Evolutionary conservation across 2,888 invertebrate genomes (phyloP).

Genomic region (Melieria omissa): DNA sequence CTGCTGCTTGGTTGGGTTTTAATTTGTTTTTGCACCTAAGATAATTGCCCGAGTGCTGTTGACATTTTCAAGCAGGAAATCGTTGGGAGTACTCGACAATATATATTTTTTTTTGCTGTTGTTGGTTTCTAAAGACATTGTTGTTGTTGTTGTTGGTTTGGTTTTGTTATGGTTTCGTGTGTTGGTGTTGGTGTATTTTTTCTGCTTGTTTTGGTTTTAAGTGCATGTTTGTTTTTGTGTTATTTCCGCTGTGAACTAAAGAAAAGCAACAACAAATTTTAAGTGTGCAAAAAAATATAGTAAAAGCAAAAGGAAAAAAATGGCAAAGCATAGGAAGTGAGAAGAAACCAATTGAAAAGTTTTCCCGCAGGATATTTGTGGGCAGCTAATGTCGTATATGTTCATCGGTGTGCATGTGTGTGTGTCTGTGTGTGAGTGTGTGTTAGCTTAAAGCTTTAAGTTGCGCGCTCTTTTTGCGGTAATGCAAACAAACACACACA

Average conservation of each 20-base stretch:
- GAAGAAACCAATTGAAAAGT: constrained; percentile 41
- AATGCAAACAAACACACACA: constrained; percentile 17
- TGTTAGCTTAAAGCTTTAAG: neutral
- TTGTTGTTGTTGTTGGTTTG: neutral
- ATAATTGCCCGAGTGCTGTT: constrained; percentile 65
- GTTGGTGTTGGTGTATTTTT: constrained; percentile 6
- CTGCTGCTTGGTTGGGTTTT: constrained; percentile 39
- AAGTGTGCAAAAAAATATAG: neutral
- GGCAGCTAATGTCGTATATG: constrained; percentile 25
- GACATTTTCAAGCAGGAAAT: constrained; percentile 58
- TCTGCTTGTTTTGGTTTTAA: constrained; percentile 25
- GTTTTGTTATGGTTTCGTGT: constrained; percentile 13
- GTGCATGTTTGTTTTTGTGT: constrained; percentile 34
- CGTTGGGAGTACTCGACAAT: constrained; percentile 42
- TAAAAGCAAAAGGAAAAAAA: constrained; percentile 19
- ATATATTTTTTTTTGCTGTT: constrained; percentile 24
- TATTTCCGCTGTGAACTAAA: constrained; percentile 17
- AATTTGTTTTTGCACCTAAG: constrained; percentile 63
- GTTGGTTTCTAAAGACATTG: neutral
- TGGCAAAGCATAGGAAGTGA: constrained; percentile 26
- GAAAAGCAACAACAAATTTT: neutral
- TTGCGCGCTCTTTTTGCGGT: constrained; percentile 22
- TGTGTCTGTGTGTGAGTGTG: constrained; percentile 20
- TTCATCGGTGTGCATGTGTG: neutral
- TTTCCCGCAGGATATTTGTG: constrained; percentile 40